Evolutionary conservation across 2,888 invertebrate species (phyloP), one percentile per base, ranked within the genome.

Genomic region (Eristalis pertinax): DNA sequence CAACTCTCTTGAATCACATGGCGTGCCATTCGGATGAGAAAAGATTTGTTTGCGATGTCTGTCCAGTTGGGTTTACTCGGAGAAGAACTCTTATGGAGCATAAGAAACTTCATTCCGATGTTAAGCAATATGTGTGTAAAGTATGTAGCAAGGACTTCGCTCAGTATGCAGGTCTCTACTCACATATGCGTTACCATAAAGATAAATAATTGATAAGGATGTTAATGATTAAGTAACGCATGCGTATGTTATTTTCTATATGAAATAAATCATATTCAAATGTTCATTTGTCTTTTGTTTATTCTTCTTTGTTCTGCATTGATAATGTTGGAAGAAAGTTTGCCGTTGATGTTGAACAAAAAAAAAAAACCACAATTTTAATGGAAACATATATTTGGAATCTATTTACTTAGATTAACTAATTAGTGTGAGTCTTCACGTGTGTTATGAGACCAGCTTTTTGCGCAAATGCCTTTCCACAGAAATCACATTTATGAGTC

Each of bases 31-130:
- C 92, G 7, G 92, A 92, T 26, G 91, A 92, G 35, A 90, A 92
- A 35, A 91, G 91, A 41, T 92, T 92, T 76, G 89, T 91, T 0
- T 92, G 92, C 73, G 90, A 91, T 0, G 90, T 92, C 7, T 92
- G 92, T 64, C 90, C 89, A 0, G 91, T 91, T 8, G 90, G 91
- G 13, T 92, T 92, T 88, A 90, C 91, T 1, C 90, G 90, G 2
- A 91, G 92, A 60, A 91, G 90, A 19, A 91, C 92, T 19, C 91
- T 92, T 38, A 92, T 92, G 77, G 91, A 92, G 13, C 92, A 92
- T 38, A 89, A 92, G 19, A 91, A 92, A 84, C 84, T 92, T 73
- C 92, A 92, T 87, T 89, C 89, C 4, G 91, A 89, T 26, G 91
- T 90, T 43, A 92, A 92, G 81, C 91, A 91, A 3, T 92, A 91